Evolutionary conservation across 2,113 vertebrate species (phyloP).

Genomic region (Lethenteron camtschaticum): DNA sequence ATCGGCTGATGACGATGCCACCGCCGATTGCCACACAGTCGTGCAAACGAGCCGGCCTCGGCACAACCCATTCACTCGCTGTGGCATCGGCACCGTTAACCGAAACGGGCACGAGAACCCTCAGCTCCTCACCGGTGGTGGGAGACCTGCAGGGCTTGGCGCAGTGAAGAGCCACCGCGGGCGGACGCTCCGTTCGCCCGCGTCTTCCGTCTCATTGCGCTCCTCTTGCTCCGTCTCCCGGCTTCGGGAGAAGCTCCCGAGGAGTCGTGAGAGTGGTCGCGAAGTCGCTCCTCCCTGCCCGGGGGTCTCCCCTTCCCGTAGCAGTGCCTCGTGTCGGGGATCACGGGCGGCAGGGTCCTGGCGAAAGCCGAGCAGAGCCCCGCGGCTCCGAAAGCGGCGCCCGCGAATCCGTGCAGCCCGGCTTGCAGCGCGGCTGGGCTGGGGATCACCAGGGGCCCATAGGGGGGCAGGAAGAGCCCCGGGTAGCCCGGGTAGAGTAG

Average conservation of each 20-base stretch:
- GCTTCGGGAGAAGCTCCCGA: neutral
- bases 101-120: too few species aligned
- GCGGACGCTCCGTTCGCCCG: too few species aligned
- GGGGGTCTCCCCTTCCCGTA: neutral
- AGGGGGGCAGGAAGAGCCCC: conserved; percentile 3
- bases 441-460: conserved; percentile 3
- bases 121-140: too few species aligned
- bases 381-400: neutral
- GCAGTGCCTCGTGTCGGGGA: too few species aligned
- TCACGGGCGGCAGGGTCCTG: neutral
- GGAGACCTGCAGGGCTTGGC: too few species aligned
- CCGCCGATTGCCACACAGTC: too few species aligned
- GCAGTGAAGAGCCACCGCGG: too few species aligned
- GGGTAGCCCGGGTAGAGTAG: conserved; percentile 2
- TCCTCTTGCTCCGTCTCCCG: neutral
- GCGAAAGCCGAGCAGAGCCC: neutral
- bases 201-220: too few species aligned
- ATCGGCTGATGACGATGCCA: too few species aligned
- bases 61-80: too few species aligned
- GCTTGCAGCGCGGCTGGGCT: neutral
- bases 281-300: neutral
- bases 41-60: too few species aligned
- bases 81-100: too few species aligned
- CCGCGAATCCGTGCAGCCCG: conserved; percentile 1
- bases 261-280: conserved; percentile 2